phyloP scores from a whole-genome alignment of 2,113 vertebrate species.

The Echinops telfairi region DNA sequence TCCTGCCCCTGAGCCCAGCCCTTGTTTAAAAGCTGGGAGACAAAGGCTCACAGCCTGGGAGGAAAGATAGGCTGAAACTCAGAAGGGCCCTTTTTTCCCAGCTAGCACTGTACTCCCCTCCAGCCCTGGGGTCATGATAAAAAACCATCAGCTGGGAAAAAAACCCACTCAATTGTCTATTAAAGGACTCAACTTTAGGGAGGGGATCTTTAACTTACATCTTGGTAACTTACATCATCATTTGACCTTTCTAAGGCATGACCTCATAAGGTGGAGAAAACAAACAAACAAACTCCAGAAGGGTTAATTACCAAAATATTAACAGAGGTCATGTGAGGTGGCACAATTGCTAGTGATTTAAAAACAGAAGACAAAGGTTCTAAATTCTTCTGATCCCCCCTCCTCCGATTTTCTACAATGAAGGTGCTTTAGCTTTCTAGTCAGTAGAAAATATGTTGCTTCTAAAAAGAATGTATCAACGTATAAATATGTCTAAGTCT shows the following conservation, averaged over 20 bases:
- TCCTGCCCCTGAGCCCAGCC: too few species aligned
- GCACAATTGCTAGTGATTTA: not conserved
- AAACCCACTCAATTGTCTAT: slow-evolving; percentile 22
- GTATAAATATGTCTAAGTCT: not conserved
- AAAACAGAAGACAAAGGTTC: too few species aligned
- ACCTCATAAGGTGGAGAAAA: too few species aligned
- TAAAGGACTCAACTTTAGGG: slow-evolving; percentile 36
- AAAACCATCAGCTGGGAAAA: slow-evolving; percentile 19
- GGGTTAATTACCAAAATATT: not conserved
- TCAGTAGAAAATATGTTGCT: not conserved
- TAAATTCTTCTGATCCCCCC: not conserved
- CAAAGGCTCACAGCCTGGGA: not conserved
- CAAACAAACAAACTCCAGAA: not conserved
- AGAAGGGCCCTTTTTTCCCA: not conserved
- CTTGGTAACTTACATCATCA: slow-evolving; percentile 18
- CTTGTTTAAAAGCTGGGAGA: not conserved
- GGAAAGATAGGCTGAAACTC: not conserved
- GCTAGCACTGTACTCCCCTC: not conserved
- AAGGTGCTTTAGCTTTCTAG: not conserved
- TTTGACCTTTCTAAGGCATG: not conserved
- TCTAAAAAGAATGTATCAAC: too few species aligned
- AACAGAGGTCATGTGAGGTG: not conserved
- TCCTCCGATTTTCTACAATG: not conserved
- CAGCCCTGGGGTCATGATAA: not conserved
- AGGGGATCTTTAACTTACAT: not conserved